Evolutionary conservation across 2,113 vertebrate genomes (phyloP).

Genomic region (Amphiprion ocellaris): DNA sequence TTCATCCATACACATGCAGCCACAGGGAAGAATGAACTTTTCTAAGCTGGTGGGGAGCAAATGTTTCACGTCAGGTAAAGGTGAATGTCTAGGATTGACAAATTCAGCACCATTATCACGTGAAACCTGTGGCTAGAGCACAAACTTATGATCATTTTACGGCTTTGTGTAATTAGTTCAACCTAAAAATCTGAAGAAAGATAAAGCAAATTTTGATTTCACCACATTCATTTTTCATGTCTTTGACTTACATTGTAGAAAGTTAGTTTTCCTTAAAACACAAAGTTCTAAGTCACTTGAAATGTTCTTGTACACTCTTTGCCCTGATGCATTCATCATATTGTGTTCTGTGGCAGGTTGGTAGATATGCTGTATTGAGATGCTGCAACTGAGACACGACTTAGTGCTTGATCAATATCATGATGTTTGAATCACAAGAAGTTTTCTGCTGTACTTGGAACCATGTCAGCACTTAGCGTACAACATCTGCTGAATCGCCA

Average conservation of each 20-base stretch:
- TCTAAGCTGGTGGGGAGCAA: neutral
- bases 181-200: neutral
- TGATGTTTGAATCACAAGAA: neutral
- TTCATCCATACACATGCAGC: neutral
- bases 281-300: too few relatives aligned
- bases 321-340: neutral
- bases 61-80: conserved; percentile 1
- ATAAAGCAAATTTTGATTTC: neutral
- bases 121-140: neutral
- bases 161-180: neutral
- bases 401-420: neutral
- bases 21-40: neutral
- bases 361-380: neutral
- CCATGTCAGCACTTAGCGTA: too few relatives aligned
- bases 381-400: neutral
- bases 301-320: neutral
- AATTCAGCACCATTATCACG: neutral
- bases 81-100: neutral
- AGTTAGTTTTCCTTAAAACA: neutral
- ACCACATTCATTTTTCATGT: neutral
- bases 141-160: neutral
- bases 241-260: neutral
- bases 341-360: neutral
- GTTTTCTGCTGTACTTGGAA: neutral
- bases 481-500: too few relatives aligned